Conservation (phyloP, 2,888 invertebrate genomes). For the Drosophila leonis region DNA sequence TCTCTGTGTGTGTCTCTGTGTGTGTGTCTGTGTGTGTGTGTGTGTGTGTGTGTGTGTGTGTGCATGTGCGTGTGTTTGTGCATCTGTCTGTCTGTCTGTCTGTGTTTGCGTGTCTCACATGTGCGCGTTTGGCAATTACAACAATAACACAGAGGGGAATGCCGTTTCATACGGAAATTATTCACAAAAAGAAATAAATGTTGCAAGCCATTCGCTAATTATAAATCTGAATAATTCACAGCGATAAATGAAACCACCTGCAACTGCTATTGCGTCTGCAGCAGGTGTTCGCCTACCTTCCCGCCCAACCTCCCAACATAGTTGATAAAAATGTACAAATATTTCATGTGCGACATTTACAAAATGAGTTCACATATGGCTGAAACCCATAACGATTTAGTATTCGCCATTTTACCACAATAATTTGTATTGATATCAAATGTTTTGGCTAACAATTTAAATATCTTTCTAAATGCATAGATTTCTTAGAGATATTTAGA, state of each 20-base stretch:
- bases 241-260: constrained; percentile 3
- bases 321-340: neutral
- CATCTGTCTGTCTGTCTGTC: neutral
- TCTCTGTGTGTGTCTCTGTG: neutral
- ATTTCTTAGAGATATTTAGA: neutral
- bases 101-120: constrained; percentile 7
- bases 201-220: constrained; percentile 17
- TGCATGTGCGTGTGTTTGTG: constrained; percentile 3
- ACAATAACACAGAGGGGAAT: constrained; percentile 1
- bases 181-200: neutral
- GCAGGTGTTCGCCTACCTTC: neutral
- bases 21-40: constrained; percentile 10
- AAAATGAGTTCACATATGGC: neutral
- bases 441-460: neutral
- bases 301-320: neutral
- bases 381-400: neutral
- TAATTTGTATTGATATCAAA: too few relatives aligned
- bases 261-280: neutral
- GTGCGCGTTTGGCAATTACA: constrained; percentile 21
- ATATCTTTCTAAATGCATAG: neutral
- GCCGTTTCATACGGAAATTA: constrained; percentile 9
- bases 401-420: neutral
- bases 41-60: constrained; percentile 2
- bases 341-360: neutral
- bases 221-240: constrained; percentile 11